A percentile compares a stretch with the other conserved stretches of the same genome.
phyloP scores from a whole-genome alignment of 2,113 vertebrate genomes.

The Narcine bancroftii region DNA sequence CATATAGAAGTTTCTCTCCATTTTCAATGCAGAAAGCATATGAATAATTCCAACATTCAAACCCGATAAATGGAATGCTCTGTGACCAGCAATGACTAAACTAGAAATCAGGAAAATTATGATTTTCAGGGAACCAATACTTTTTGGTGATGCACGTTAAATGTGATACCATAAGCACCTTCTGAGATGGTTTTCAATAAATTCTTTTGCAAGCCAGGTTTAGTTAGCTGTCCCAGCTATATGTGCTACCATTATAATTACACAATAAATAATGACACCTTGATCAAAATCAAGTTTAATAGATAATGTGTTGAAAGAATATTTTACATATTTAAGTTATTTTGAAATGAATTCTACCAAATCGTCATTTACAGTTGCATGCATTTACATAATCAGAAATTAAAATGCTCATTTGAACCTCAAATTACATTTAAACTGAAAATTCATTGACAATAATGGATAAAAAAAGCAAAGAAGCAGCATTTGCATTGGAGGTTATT shows the following conservation, averaged over 20 bases:
- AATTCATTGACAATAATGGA: background rate
- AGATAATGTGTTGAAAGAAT: background rate
- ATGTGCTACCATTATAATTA: background rate
- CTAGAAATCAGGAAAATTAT: background rate
- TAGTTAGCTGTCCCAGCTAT: background rate
- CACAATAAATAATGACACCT: background rate
- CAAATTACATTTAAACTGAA: background rate
- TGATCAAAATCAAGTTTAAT: background rate
- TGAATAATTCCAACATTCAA: background rate
- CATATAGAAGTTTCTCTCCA: background rate
- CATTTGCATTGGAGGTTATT: background rate
- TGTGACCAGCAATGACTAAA: background rate
- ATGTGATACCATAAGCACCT: background rate
- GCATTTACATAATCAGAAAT: background rate
- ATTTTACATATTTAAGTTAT: conserved; percentile 8
- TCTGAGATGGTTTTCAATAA: background rate
- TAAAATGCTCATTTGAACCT: no score
- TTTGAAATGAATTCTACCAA: background rate
- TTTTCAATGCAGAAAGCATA: background rate
- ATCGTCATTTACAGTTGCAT: background rate
- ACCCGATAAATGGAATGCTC: background rate
- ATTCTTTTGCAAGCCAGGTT: background rate
- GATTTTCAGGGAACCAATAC: background rate
- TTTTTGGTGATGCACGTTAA: background rate
- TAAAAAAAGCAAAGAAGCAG: background rate